Percentiles rank a stretch among this genome's conserved stretches.
These are phyloP conservation scores for Halichoeres trimaculatus DNA, from an alignment of 2,113 vertebrate genomes.

Conservation along the genomic window DNA sequence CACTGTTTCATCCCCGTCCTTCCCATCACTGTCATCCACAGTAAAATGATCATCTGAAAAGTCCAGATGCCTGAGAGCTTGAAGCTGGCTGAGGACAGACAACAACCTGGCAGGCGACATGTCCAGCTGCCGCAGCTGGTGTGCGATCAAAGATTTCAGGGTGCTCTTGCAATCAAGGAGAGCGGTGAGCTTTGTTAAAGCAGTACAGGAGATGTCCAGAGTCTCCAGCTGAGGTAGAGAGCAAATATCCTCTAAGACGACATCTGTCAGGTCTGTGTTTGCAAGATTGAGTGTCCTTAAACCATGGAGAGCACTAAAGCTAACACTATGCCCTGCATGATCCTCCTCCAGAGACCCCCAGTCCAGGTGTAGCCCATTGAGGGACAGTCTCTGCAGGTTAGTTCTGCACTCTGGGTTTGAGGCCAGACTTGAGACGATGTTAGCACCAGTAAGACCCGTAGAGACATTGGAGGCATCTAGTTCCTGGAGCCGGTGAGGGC, in stretches of 20 bases:
- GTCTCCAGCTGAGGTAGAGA: slow-evolving; percentile 90
- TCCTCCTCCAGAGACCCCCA: slow-evolving; percentile 81
- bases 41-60: slow-evolving; percentile 94
- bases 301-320: slow-evolving; percentile 87
- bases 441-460: slow-evolving; percentile 89
- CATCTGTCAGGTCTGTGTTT: slow-evolving; percentile 91
- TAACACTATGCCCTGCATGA: slow-evolving; percentile 80
- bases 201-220: slow-evolving; percentile 93
- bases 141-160: slow-evolving; percentile 89
- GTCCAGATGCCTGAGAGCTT: slow-evolving; percentile 91
- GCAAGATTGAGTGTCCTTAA: slow-evolving; percentile 89
- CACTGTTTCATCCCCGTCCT: slow-evolving; percentile 83
- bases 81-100: slow-evolving; percentile 89
- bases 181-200: slow-evolving; percentile 89
- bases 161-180: slow-evolving; percentile 87
- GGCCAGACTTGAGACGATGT: slow-evolving; percentile 89
- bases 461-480: slow-evolving; percentile 92
- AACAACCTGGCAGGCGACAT: slow-evolving; percentile 90
- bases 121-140: slow-evolving; percentile 90
- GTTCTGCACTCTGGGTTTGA: slow-evolving; percentile 85
- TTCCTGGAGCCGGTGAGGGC: slow-evolving; percentile 93
- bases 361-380: slow-evolving; percentile 86
- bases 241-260: slow-evolving; percentile 89
- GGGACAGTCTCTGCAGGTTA: slow-evolving; percentile 84
- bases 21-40: slow-evolving; percentile 40